A percentile compares a stretch with the other conserved stretches of the same genome.
phyloP scores from a whole-genome alignment of 2,888 invertebrate species.

The Cetonia aurata region DNA sequence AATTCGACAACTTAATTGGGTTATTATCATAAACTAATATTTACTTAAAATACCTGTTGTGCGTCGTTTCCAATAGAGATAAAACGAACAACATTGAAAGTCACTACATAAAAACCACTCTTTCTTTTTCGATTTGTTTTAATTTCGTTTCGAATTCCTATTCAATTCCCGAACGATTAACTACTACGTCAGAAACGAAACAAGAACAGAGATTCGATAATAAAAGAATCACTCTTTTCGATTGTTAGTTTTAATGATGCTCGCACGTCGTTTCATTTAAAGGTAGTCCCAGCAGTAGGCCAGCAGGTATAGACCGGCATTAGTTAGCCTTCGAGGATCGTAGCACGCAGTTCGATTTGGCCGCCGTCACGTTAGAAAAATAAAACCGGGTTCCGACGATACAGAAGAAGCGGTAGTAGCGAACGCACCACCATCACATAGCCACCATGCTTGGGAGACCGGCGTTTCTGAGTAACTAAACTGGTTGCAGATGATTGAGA shows the following conservation, averaged over 20 bases:
- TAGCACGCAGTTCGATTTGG: background rate
- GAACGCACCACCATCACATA: conserved; percentile 5
- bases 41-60: conserved; percentile 12
- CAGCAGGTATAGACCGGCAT: conserved; percentile 19
- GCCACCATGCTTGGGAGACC: conserved; percentile 41
- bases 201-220: background rate
- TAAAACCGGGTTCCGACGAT: conserved; percentile 8
- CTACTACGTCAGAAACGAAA: background rate
- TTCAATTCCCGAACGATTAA: background rate
- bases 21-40: background rate
- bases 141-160: background rate
- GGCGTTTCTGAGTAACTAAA: conserved; percentile 43
- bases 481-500: conserved; percentile 45
- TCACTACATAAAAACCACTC: conserved; percentile 12
- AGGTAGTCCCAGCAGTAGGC: no score
- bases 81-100: conserved; percentile 10
- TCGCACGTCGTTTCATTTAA: background rate
- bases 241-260: conserved; percentile 37
- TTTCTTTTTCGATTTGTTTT: background rate
- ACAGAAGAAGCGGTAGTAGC: background rate
- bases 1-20: no score
- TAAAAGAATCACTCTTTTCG: conserved; percentile 26
- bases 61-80: background rate
- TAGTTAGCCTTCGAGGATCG: background rate
- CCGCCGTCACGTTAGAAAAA: conserved; percentile 34